Conservation (phyloP, 2,113 vertebrate genomes). For the Lathamus discolor region DNA sequence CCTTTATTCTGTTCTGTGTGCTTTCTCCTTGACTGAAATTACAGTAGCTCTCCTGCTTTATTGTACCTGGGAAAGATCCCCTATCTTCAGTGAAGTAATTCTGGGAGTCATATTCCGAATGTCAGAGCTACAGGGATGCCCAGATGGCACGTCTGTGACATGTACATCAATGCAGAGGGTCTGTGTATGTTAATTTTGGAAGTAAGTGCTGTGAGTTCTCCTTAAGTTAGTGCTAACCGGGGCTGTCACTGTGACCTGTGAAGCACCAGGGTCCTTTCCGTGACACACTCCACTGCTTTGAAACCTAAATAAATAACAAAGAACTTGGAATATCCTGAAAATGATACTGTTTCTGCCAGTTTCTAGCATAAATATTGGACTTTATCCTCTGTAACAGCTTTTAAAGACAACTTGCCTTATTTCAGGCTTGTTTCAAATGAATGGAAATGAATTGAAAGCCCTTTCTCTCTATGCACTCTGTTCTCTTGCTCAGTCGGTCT, state of each 20-base stretch:
- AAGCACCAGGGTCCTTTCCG: neutral
- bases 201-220: neutral
- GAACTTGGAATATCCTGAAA: neutral
- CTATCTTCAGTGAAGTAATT: neutral
- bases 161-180: rapidly evolving
- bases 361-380: neutral
- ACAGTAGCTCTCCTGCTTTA: neutral
- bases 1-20: neutral
- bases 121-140: neutral
- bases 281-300: neutral
- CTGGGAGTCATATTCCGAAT: neutral
- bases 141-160: neutral
- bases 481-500: neutral
- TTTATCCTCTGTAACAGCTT: neutral
- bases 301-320: neutral
- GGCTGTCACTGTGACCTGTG: neutral
- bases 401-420: neutral
- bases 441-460: neutral
- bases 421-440: neutral
- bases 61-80: neutral
- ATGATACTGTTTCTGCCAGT: neutral
- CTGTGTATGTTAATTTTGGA: neutral
- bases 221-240: neutral
- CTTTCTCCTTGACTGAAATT: neutral
- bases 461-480: neutral